Evolutionary conservation across 2,797 vertebrate species (phyloP).

Genomic region (Dermochelys coriacea): DNA sequence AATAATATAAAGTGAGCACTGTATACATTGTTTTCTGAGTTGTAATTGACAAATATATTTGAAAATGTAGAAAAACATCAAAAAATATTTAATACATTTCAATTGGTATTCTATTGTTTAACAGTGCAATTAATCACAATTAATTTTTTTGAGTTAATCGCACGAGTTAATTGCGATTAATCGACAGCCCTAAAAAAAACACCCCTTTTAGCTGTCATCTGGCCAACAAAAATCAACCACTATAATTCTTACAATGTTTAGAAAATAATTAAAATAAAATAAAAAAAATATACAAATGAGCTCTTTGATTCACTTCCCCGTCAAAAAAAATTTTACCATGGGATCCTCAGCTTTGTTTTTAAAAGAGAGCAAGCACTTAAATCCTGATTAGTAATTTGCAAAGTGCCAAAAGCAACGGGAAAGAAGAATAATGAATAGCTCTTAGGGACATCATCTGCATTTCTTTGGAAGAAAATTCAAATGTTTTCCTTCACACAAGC

Average conservation of each 20-base stretch:
- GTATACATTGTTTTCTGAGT: too few species aligned
- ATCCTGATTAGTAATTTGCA: neutral
- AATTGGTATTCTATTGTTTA: too few species aligned
- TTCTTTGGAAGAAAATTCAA: conserved; percentile 64
- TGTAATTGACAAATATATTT: too few species aligned
- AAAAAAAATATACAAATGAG: neutral
- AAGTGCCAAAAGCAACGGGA: neutral
- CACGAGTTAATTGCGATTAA: too few species aligned
- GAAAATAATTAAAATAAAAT: neutral
- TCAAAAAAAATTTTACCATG: neutral
- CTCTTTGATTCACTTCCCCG: neutral
- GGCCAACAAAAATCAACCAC: neutral
- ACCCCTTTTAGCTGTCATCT: neutral
- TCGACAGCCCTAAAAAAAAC: neutral
- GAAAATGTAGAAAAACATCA: too few species aligned
- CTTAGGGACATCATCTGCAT: conserved; percentile 60
- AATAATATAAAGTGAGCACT: too few species aligned
- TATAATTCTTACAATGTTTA: neutral
- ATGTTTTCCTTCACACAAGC: conserved; percentile 56
- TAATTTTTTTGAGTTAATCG: too few species aligned
- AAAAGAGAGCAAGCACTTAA: neutral
- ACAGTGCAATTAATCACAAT: too few species aligned
- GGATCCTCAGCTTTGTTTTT: neutral
- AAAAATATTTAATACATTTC: too few species aligned
- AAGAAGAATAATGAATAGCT: neutral